phyloP scores from a whole-genome alignment of 2,888 invertebrate species.

The Chromoteleia sp. region DNA sequence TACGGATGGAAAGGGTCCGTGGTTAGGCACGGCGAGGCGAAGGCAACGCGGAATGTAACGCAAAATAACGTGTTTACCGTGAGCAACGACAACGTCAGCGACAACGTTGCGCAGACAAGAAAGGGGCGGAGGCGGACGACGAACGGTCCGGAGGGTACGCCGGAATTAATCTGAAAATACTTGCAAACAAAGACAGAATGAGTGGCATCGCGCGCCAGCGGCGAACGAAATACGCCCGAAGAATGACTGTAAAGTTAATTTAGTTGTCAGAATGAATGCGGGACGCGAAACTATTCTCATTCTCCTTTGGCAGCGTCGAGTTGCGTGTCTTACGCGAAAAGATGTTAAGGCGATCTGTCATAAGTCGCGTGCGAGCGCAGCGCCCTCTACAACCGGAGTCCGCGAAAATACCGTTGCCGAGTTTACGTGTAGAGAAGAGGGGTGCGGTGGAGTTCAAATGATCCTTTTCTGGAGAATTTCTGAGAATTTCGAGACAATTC shows the following conservation, averaged over 20 bases:
- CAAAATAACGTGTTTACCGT: constrained; percentile 69
- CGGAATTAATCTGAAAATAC: constrained; percentile 75
- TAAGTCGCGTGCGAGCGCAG: constrained; percentile 36
- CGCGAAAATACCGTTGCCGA: not conserved
- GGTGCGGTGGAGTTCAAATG: no score
- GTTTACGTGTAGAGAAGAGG: no score
- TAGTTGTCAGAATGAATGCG: constrained; percentile 75
- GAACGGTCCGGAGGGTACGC: constrained; percentile 68
- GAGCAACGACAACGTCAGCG: constrained; percentile 67
- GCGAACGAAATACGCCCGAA: constrained; percentile 62
- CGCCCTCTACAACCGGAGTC: constrained; percentile 1
- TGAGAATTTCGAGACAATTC: no score
- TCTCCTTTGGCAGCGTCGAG: constrained; percentile 55
- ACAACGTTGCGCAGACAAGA: constrained; percentile 63
- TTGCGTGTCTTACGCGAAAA: constrained; percentile 30
- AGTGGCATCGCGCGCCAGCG: constrained; percentile 58
- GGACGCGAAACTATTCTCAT: constrained; percentile 70
- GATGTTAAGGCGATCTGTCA: constrained; percentile 36
- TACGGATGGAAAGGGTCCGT: constrained; percentile 11
- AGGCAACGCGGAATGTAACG: constrained; percentile 61
- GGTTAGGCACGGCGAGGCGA: constrained; percentile 59
- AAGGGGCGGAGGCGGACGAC: constrained; percentile 67
- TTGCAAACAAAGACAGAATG: constrained; percentile 71
- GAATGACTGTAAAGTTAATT: constrained; percentile 78
- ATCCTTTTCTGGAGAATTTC: no score